Conservation (phyloP, 2,888 invertebrate species). For the Hipparchia semele region DNA sequence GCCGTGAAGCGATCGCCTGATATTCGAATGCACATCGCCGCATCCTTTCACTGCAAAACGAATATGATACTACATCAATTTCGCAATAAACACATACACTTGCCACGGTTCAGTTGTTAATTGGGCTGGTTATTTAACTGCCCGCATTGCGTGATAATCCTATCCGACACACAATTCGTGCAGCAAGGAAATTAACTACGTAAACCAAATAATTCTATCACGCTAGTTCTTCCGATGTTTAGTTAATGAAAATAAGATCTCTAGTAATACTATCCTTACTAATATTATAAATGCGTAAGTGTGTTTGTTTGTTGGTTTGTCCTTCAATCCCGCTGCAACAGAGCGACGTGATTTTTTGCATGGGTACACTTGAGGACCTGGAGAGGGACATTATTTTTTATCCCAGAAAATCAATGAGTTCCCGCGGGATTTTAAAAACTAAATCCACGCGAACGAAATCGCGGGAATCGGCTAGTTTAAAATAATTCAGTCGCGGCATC, state of each 20-base stretch:
- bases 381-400: too few relatives aligned
- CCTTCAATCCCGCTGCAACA: too few relatives aligned
- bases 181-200: constrained; percentile 28
- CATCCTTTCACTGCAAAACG: constrained; percentile 28
- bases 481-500: too few relatives aligned
- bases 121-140: constrained; percentile 41
- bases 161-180: constrained; percentile 28
- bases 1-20: constrained; percentile 10
- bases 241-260: not conserved
- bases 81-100: constrained; percentile 24
- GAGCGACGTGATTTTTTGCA: too few relatives aligned
- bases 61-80: constrained; percentile 19
- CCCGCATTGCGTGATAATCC: constrained; percentile 36
- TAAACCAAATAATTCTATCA: constrained; percentile 18
- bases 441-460: too few relatives aligned
- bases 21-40: constrained; percentile 19
- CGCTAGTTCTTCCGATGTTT: constrained; percentile 24
- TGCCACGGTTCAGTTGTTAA: constrained; percentile 37
- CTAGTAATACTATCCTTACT: not conserved
- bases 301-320: not conserved
- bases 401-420: too few relatives aligned
- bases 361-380: too few relatives aligned
- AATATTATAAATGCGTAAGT: not conserved
- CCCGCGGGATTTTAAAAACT: too few relatives aligned
- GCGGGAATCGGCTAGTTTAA: too few relatives aligned